Conservation (phyloP, 2,888 invertebrate species). For the Leucophenga montana region DNA sequence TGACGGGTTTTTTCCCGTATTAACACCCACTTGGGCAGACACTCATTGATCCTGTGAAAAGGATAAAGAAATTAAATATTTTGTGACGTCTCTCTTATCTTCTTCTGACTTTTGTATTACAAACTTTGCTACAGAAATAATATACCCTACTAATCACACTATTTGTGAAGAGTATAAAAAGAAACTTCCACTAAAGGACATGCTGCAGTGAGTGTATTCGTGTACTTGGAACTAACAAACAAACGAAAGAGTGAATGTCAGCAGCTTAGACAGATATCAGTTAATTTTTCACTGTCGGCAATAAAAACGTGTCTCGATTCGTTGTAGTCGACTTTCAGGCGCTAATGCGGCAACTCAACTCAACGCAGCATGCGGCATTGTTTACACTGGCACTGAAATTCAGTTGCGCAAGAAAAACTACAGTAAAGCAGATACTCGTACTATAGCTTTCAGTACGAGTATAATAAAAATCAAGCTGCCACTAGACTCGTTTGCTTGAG, state of each 20-base stretch:
- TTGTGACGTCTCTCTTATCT: no score
- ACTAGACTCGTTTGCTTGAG: neutral
- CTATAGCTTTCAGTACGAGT: neutral
- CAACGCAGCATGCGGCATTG: slow-evolving; percentile 12
- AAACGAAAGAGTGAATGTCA: slow-evolving; percentile 41
- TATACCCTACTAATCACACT: slow-evolving; percentile 1
- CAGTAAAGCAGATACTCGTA: neutral
- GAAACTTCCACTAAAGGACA: neutral
- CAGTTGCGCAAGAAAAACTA: neutral
- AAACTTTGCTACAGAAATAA: neutral
- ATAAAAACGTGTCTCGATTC: slow-evolving; percentile 54
- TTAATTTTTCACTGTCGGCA: slow-evolving; percentile 67
- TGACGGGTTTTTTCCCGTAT: no score
- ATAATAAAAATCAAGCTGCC: slow-evolving; percentile 10
- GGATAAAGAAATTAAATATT: no score
- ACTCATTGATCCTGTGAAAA: no score
- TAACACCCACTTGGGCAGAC: no score
- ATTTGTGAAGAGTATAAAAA: neutral
- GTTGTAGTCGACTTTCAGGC: slow-evolving; percentile 8
- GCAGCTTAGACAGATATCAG: slow-evolving; percentile 61
- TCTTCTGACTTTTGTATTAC: no score
- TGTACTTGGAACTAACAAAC: no score
- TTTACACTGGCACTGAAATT: slow-evolving; percentile 32
- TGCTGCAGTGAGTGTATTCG: neutral
- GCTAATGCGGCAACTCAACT: neutral